These are phyloP conservation scores for Synodontis membranacea DNA, from an alignment of 2,113 vertebrate species.

Conservation along the genomic window DNA sequence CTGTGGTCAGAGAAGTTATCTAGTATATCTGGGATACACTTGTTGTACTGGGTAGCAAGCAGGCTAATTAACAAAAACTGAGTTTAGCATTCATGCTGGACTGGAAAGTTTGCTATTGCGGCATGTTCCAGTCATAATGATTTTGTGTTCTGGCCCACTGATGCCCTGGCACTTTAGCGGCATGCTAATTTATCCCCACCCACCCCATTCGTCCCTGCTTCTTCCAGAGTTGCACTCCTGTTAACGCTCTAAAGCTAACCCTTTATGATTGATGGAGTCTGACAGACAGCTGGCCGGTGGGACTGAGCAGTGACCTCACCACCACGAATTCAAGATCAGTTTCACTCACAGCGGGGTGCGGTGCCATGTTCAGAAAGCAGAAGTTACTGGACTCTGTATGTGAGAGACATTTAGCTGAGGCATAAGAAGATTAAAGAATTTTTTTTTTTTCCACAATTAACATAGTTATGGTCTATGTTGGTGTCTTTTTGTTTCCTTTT, in stretches of 20 bases:
- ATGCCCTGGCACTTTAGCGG: constrained; percentile 44
- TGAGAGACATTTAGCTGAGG: constrained; percentile 23
- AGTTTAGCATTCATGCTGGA: background rate
- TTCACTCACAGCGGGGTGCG: constrained; percentile 4
- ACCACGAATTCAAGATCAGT: constrained; percentile 31
- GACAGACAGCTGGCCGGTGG: constrained; percentile 43
- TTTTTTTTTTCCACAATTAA: background rate
- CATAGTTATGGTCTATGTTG: background rate
- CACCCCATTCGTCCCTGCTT: constrained; percentile 6
- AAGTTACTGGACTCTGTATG: constrained; percentile 12
- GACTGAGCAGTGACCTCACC: constrained; percentile 42
- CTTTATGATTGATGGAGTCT: constrained; percentile 36
- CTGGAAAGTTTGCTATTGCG: background rate
- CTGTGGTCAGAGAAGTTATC: constrained; percentile 12
- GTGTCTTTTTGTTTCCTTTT: background rate
- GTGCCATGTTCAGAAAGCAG: background rate
- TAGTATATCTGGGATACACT: background rate
- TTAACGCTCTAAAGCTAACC: background rate
- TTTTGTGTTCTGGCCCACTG: constrained; percentile 15
- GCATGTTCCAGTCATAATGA: constrained; percentile 34
- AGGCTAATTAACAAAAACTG: background rate
- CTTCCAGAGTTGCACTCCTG: background rate
- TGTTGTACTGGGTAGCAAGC: background rate
- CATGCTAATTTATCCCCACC: too few species aligned
- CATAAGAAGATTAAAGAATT: constrained; percentile 29